These are phyloP conservation scores for Meiosimyza platycephala DNA, from an alignment of 2,888 invertebrate genomes.

Conservation along the genomic window DNA sequence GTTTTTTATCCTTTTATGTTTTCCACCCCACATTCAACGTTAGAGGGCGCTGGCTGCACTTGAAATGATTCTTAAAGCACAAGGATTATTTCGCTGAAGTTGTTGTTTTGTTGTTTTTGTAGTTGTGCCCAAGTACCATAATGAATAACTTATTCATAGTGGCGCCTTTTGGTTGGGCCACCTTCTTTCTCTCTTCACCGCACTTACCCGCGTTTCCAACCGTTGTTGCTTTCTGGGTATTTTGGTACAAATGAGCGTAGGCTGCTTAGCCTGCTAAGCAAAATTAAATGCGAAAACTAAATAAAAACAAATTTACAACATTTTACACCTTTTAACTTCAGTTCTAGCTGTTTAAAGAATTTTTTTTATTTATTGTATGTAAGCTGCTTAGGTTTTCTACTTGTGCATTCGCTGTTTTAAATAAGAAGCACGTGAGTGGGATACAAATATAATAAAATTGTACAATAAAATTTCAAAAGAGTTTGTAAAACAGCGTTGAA, in stretches of 20 bases:
- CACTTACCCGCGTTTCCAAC: not conserved
- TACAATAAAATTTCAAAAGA: too few relatives aligned
- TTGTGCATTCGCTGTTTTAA: too few relatives aligned
- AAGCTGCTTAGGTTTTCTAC: too few relatives aligned
- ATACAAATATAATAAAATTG: too few relatives aligned
- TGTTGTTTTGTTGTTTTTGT: slow-evolving; percentile 4
- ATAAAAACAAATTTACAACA: not conserved
- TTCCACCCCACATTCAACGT: not conserved
- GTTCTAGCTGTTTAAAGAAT: not conserved
- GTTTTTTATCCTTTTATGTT: not conserved
- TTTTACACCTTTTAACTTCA: slow-evolving; percentile 23
- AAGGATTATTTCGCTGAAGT: slow-evolving; percentile 24
- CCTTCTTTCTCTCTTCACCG: not conserved
- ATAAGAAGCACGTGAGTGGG: too few relatives aligned
- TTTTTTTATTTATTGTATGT: too few relatives aligned
- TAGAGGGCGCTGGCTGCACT: slow-evolving; percentile 26
- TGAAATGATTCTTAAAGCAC: slow-evolving; percentile 19
- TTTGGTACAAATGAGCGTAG: not conserved
- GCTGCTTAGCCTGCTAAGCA: not conserved
- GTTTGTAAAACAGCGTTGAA: too few relatives aligned
- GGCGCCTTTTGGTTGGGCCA: not conserved
- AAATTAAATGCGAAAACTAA: not conserved
- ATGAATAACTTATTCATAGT: slow-evolving; percentile 33
- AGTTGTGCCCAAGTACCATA: slow-evolving; percentile 17
- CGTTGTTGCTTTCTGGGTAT: not conserved